Evolutionary conservation across 1,140 invertebrate species (phyloP).

Genomic region (Kradibia gibbosae): DNA sequence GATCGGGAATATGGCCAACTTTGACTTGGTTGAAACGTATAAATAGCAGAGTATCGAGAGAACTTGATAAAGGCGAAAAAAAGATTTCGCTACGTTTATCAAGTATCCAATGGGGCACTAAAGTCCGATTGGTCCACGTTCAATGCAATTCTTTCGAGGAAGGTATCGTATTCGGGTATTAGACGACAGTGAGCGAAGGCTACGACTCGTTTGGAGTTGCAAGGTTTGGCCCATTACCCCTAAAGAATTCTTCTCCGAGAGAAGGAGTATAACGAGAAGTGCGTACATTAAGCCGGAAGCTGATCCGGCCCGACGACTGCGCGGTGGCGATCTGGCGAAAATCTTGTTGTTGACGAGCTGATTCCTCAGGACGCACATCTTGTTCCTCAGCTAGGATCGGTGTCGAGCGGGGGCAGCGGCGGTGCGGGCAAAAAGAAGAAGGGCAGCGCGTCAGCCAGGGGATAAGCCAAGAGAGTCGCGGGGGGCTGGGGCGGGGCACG

Average conservation of each 20-base stretch:
- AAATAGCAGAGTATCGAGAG: not conserved
- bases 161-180: too few species aligned
- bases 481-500: not conserved
- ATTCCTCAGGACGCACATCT: slow-evolving; percentile 63
- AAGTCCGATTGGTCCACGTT: not conserved
- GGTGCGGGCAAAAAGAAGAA: too few species aligned
- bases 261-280: not conserved
- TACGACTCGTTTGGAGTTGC: too few species aligned
- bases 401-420: too few species aligned
- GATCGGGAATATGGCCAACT: not conserved
- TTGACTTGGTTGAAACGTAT: not conserved
- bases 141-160: too few species aligned
- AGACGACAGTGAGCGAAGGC: too few species aligned
- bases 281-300: slow-evolving; percentile 22
- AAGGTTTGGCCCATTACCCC: slow-evolving; percentile 1
- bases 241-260: not conserved
- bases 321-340: slow-evolving; percentile 60
- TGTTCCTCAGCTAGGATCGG: slow-evolving; percentile 67
- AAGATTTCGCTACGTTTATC: too few species aligned
- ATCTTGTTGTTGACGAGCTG: slow-evolving; percentile 66
- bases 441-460: too few species aligned
- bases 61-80: not conserved
- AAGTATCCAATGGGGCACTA: not conserved
- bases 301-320: slow-evolving; percentile 55
- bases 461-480: too few species aligned